These are phyloP conservation scores for Aix galericulata DNA, from an alignment of 2,113 vertebrate genomes.

Conservation along the genomic window DNA sequence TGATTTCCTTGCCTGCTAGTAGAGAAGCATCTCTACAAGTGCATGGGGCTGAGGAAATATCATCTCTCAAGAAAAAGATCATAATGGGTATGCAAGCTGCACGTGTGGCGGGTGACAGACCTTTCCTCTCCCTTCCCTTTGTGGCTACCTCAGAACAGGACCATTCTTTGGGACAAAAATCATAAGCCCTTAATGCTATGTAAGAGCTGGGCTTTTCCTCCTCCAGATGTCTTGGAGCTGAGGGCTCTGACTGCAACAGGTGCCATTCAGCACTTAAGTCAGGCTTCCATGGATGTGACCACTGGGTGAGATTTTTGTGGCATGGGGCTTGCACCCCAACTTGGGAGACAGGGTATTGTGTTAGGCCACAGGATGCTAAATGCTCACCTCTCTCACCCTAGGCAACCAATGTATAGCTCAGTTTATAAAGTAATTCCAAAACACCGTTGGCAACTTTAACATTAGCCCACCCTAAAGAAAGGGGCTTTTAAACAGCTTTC, in stretches of 20 bases:
- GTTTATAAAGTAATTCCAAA: neutral
- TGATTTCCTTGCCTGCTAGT: neutral
- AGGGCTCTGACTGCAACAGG: neutral
- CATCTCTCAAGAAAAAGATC: neutral
- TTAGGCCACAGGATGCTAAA: neutral
- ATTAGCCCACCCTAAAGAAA: neutral
- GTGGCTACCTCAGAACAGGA: neutral
- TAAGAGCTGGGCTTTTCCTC: neutral
- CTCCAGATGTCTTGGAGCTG: neutral
- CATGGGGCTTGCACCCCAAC: neutral
- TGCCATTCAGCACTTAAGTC: neutral
- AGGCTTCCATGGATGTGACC: neutral
- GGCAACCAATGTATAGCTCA: neutral
- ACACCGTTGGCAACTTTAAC: neutral
- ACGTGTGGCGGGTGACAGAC: rapidly evolving
- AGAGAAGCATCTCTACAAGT: neutral
- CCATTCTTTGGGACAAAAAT: neutral
- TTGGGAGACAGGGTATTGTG: neutral
- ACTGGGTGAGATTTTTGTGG: neutral
- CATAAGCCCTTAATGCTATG: neutral
- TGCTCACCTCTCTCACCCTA: neutral
- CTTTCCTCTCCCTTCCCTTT: neutral
- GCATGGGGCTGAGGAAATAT: neutral
- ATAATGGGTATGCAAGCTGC: neutral
- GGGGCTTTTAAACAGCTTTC: neutral